These are phyloP conservation scores for Monopis laevigella DNA, from an alignment of 2,888 invertebrate species.

Conservation along the genomic window DNA sequence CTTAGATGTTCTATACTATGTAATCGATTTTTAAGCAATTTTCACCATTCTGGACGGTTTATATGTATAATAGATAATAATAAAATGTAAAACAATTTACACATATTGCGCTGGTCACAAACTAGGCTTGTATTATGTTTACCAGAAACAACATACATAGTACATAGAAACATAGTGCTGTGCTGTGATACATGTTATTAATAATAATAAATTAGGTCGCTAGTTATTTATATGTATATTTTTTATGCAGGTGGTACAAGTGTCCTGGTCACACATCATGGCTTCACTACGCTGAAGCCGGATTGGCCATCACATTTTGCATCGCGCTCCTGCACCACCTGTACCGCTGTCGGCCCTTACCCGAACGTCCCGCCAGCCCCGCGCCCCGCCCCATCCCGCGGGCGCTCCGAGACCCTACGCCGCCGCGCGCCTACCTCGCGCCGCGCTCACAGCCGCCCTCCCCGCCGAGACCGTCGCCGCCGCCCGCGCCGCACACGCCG, in stretches of 20 bases:
- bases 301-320: constrained; percentile 18
- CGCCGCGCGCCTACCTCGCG: background rate
- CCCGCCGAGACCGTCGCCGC: constrained; percentile 67
- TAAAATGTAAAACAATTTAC: too few relatives aligned
- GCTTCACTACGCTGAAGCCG: constrained; percentile 36
- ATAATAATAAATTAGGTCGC: too few relatives aligned
- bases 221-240: too few relatives aligned
- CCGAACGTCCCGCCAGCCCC: background rate
- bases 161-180: too few relatives aligned
- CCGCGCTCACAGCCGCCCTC: background rate
- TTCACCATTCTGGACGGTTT: too few relatives aligned
- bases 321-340: background rate
- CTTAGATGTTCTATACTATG: too few relatives aligned
- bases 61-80: too few relatives aligned
- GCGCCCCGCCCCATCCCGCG: background rate
- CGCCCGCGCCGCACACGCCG: constrained; percentile 72
- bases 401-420: background rate
- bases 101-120: too few relatives aligned
- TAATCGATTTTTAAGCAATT: too few relatives aligned
- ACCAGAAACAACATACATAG: too few relatives aligned
- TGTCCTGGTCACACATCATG: constrained; percentile 46
- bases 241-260: constrained; percentile 33
- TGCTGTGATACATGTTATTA: too few relatives aligned
- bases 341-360: background rate
- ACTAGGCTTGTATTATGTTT: too few relatives aligned